Evolutionary conservation across 2,888 invertebrate species (phyloP), one percentile per base, ranked within the genome.

Genomic region (Callyntrura guangdongensis): DNA sequence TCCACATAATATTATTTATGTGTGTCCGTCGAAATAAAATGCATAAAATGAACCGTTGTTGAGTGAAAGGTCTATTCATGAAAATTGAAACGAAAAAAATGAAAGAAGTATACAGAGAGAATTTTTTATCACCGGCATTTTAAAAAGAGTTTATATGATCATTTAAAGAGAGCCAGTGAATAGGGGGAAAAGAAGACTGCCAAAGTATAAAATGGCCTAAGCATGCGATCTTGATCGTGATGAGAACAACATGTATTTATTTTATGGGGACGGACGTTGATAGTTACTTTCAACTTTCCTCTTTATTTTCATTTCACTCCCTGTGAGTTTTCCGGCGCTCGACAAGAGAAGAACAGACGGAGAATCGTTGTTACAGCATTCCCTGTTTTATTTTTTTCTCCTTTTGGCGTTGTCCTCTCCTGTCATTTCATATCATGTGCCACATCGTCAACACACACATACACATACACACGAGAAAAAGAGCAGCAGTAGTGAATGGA

Each of bases 191-290:
- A 36, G n/a, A 53, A 69, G 27, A 79, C 6, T 59, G 59, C 59
- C 49, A 59, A 81, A 59, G 61, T 59, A 81, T 36, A 81, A 81
- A 81, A 59, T 81, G 61, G 61, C 53, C 20, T 36, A 12, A 59
- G 22, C 72, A 72, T 77, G 49, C 9, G 53, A 64, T 49, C 74
- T 74, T 72, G 45, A 36, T 86, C 77, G 59, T 86, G 74, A 72
- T 85, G 86, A 74, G 59, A 11, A 45, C n/a, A 56, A 27, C 47
- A 56, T 36, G 45, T 72, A 64, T 61, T 86, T 86, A 61, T 86
- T 81, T 81, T 81, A 81, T 81, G 61, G 61, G 81, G 45, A 61
- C 81, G 81, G 45, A 61, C 81, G 72, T 45, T 85, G 72, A 85
- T 56, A 85, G 72, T 72, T 85, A 27, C 53, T 56, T 56, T 53